Percentiles rank a stretch among this genome's conserved stretches.
Evolutionary conservation across 2,113 vertebrate species (phyloP).

Genomic region (Istiophorus platypterus): DNA sequence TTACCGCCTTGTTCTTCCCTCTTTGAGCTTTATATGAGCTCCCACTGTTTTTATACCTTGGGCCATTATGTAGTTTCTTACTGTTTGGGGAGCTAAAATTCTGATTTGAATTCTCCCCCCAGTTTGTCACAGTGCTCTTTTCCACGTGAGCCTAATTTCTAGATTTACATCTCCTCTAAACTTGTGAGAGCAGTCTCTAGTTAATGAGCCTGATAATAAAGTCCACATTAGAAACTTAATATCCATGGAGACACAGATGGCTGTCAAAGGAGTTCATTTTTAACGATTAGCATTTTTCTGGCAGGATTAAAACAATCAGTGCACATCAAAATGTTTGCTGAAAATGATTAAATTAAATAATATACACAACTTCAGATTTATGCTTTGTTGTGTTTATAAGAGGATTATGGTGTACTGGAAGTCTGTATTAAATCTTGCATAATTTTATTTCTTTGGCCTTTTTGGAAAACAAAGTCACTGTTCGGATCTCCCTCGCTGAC

Average conservation of each 20-base stretch:
- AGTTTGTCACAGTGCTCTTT: neutral
- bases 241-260: neutral
- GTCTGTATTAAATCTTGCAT: neutral
- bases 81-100: neutral
- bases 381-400: constrained; percentile 1
- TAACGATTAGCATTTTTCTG: constrained; percentile 5
- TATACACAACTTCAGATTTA: neutral
- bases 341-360: neutral
- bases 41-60: neutral
- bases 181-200: neutral
- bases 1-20: neutral
- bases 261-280: neutral
- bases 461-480: constrained; percentile 1
- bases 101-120: neutral
- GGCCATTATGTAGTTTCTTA: too few relatives aligned
- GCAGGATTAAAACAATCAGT: constrained; percentile 5
- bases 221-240: neutral
- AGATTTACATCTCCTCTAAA: neutral
- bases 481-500: neutral
- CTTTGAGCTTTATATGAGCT: neutral
- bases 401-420: neutral
- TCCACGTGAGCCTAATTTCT: neutral
- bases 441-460: neutral
- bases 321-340: neutral
- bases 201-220: neutral